Evolutionary conservation across 2,797 vertebrate species (phyloP).

Genomic region (Tadarida brasiliensis): DNA sequence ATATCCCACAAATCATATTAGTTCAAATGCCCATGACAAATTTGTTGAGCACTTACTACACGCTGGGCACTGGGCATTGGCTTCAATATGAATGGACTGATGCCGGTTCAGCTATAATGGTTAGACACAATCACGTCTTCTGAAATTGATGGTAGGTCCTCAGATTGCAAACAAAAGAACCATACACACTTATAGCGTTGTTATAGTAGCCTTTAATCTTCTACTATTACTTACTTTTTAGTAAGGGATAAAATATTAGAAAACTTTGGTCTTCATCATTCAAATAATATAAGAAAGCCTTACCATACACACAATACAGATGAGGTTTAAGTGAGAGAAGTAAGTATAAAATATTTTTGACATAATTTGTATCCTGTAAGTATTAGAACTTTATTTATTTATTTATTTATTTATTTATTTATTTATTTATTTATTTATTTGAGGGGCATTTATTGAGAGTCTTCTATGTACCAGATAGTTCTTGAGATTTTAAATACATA

Average conservation of each 20-base stretch:
- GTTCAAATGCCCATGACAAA: not conserved
- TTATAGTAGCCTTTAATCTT: not conserved
- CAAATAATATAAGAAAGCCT: not conserved
- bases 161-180: not conserved
- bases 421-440: not conserved
- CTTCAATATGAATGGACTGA: not conserved
- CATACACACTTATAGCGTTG: not conserved
- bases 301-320: not conserved
- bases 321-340: not conserved
- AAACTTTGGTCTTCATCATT: not conserved
- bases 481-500: not conserved
- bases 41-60: not conserved
- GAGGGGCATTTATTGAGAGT: not conserved
- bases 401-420: not conserved
- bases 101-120: not conserved
- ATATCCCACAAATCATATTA: not conserved
- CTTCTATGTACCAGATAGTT: not conserved
- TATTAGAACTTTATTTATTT: not conserved
- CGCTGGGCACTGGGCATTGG: not conserved
- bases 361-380: not conserved
- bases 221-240: not conserved
- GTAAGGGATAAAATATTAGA: not conserved
- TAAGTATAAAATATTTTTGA: constrained; percentile 1
- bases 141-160: not conserved
- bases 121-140: not conserved